Evolutionary conservation across 2,888 invertebrate species (phyloP).

Genomic region (Sphecodes monilicornis): DNA sequence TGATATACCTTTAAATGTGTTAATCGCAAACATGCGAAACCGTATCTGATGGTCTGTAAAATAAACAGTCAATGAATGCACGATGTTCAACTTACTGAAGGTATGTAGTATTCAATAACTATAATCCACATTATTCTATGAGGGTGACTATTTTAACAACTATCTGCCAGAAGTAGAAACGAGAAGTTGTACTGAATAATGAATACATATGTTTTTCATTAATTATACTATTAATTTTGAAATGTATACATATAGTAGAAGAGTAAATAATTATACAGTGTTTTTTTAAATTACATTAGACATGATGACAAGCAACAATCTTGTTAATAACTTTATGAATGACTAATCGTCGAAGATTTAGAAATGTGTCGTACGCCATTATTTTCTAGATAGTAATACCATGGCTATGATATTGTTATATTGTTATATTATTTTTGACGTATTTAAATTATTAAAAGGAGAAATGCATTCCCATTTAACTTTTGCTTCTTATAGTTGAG

Average conservation of each 20-base stretch:
- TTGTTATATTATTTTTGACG: too few species aligned
- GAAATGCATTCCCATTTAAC: too few species aligned
- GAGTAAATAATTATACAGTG: too few species aligned
- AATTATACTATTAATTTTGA: too few species aligned
- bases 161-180: neutral
- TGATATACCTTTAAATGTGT: neutral
- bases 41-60: neutral
- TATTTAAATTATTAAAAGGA: too few species aligned
- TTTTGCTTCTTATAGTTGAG: too few species aligned
- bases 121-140: neutral
- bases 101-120: neutral
- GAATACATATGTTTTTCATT: neutral
- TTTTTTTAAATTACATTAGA: neutral
- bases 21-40: neutral
- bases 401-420: neutral
- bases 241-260: too few species aligned
- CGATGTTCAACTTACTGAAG: neutral
- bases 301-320: neutral
- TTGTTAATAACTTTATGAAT: neutral
- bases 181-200: neutral
- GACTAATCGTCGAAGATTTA: neutral
- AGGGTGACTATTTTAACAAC: neutral
- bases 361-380: neutral
- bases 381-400: neutral
- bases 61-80: neutral